These are phyloP conservation scores for Sparus aurata DNA, from an alignment of 2,797 vertebrate species.

Conservation along the genomic window DNA sequence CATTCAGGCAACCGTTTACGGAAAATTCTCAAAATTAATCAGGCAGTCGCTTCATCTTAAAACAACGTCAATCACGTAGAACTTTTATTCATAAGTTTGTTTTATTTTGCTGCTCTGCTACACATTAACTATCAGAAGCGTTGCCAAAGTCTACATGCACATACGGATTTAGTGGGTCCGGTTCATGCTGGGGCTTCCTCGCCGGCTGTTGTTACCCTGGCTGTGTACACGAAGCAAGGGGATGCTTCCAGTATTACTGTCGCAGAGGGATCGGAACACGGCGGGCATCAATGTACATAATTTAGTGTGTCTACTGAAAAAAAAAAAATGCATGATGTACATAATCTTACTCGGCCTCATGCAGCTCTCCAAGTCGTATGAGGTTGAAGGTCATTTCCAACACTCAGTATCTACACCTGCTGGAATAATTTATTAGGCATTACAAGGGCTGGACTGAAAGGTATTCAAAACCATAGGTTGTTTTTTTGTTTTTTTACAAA, in stretches of 20 bases:
- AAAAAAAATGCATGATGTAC: slow-evolving; percentile 30
- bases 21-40: background rate
- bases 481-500: no score
- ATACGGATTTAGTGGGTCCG: background rate
- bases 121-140: slow-evolving; percentile 45
- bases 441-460: background rate
- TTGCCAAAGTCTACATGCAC: slow-evolving; percentile 62
- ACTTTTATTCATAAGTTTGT: background rate
- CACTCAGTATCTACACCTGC: slow-evolving; percentile 11
- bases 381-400: slow-evolving; percentile 34
- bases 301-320: slow-evolving; percentile 54
- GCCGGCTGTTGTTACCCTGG: background rate
- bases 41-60: background rate
- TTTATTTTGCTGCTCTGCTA: slow-evolving; percentile 34
- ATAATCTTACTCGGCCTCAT: slow-evolving; percentile 42
- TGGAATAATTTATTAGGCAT: slow-evolving; percentile 33
- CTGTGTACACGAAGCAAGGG: slow-evolving; percentile 8
- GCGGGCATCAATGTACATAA: slow-evolving; percentile 63
- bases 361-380: slow-evolving; percentile 27
- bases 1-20: background rate
- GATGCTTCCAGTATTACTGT: slow-evolving; percentile 59
- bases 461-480: background rate
- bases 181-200: slow-evolving; percentile 15
- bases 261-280: slow-evolving; percentile 34
- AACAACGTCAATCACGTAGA: background rate